Evolutionary conservation across 2,888 invertebrate genomes (phyloP), one percentile per base, ranked within the genome.

Genomic region (Apodemia mormo): DNA sequence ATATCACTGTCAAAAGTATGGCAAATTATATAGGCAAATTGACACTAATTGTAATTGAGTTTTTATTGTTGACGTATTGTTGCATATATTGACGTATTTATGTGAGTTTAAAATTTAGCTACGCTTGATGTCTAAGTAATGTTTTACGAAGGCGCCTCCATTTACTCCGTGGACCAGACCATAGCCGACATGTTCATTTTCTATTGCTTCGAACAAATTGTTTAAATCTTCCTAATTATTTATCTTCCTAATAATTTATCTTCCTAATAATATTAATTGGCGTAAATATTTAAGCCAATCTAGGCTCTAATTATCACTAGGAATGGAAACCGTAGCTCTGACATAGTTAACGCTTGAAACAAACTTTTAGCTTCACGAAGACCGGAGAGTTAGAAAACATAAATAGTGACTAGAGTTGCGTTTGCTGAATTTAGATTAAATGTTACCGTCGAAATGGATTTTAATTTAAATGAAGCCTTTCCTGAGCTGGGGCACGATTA

Each of bases 371-470:
- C 22, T 54, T 56, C 56, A 56, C n/a, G 30, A 52, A 52, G 67
- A 37, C 54, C 58, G 45, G 43, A 14, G 40, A 73, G 68, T 72
- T 71, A 68, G 66, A 68, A 66, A 69, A 73, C 70, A 68, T 69
- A 74, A 74, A 73, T 69, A 73, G 66, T 29, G 66, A 68, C 52
- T 49, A 37, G 65, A 54, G 65, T 68, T 58, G 33, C 70, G 66
- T 66, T 58, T 61, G 56, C 71, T 70, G 71, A 68, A 65, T 71
- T 72, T 71, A 71, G 71, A 71, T 74, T 74, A 71, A 71, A 74
- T 67, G 68, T 67, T 66, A 52, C 30, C 12, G 58, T 33, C 30
- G 58, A 58, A 58, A 58, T 58, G 58, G 29, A 58, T 58, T 58
- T 58, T 58, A 58, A 58, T 30, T 58, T 58, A 33, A 58, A 58